phyloP scores from a whole-genome alignment of 2,797 vertebrate species.

The Scarus forsteni region DNA sequence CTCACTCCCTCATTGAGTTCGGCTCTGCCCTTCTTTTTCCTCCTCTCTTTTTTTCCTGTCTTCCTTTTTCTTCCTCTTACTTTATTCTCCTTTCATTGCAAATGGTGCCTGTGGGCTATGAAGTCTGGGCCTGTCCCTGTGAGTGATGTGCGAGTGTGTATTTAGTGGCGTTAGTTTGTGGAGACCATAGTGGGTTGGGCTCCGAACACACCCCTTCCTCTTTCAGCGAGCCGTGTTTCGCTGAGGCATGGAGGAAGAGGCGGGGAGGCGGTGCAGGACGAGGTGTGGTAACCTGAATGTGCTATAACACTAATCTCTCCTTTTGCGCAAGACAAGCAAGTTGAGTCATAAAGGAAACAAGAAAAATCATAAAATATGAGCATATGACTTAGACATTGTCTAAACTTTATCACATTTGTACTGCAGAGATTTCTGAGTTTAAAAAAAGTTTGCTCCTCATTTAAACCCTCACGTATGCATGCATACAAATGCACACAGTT shows the following conservation, averaged over 20 bases:
- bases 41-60: constrained; percentile 25
- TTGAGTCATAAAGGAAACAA: constrained; percentile 26
- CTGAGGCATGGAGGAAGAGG: constrained; percentile 30
- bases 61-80: constrained; percentile 42
- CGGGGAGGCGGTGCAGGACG: constrained; percentile 43
- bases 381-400: neutral
- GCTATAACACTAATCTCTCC: constrained; percentile 35
- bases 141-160: constrained; percentile 70
- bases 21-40: constrained; percentile 60
- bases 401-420: too few relatives aligned
- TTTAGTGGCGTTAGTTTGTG: constrained; percentile 55
- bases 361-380: constrained; percentile 14
- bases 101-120: constrained; percentile 80
- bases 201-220: constrained; percentile 72
- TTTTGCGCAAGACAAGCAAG: constrained; percentile 41
- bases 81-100: constrained; percentile 60
- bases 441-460: neutral
- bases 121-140: constrained; percentile 77
- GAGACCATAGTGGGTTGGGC: constrained; percentile 72
- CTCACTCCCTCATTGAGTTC: constrained; percentile 56
- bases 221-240: constrained; percentile 35
- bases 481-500: too few relatives aligned
- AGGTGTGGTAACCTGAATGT: constrained; percentile 75
- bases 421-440: neutral
- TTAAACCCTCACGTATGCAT: neutral